Evolutionary conservation across 2,888 invertebrate species (phyloP), one percentile per base, ranked within the genome.

Genomic region (Tuta absoluta): DNA sequence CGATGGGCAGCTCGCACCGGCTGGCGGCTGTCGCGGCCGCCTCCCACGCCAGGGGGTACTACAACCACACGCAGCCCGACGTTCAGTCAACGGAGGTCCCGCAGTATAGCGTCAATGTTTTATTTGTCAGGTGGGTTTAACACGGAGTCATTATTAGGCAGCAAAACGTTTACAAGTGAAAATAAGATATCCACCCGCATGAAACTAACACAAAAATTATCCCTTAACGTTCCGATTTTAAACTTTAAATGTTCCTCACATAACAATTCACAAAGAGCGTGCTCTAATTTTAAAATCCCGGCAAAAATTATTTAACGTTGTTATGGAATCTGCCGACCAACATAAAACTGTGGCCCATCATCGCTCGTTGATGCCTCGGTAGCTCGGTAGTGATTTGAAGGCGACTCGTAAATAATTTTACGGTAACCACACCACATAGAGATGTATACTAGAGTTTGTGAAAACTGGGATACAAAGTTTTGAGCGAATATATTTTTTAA

Each of bases 41-140:
- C 65, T 86, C 92, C 21, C 91, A 92, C 69, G 84, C 84, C 58
- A 80, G 79, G 67, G 89, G 91, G 73, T 84, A 83, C 73, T 85
- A 87, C 80, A 91, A 93, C 82, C 79, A 90, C 80, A 87, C 87
- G 72, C 82, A 91, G 76, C 83, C 89, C 73, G 75, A 91, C 75
- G 79, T 86, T 71, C 68, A 75, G 65, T 84, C 86, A 64, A 76
- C 84, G 1, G 84, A 86, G 57, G 72, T 86, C 48, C 81, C 91
- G 60, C 79, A 85, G 65, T 88, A 83, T 71, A 85, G 82, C 65
- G 78, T 90, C 78, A 96, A 96, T 86, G 92, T 96, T 72, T 93
- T 96, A 74, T 93, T 96, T 73, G 95, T 96, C 87, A 96, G 96
- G 96, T 96, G 85, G 93, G 95, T 91, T 61, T 17, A 37, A 49